Evolutionary conservation across 2,888 invertebrate genomes (phyloP).

Genomic region (Macropis europaea): DNA sequence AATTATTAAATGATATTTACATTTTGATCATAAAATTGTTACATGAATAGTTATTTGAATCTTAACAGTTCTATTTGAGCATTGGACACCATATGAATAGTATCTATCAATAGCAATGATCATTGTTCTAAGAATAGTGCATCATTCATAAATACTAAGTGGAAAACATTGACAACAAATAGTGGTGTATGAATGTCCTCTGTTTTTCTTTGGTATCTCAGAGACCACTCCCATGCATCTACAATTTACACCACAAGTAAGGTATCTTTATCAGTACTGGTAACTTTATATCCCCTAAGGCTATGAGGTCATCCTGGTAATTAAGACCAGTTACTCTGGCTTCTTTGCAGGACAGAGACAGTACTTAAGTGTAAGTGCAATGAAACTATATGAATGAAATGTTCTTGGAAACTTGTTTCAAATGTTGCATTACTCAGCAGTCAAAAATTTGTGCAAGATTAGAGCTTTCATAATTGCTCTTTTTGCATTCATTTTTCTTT

Average conservation of each 20-base stretch:
- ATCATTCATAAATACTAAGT: background rate
- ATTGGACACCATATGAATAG: too few species aligned
- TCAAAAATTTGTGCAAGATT: background rate
- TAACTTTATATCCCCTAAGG: constrained; percentile 74
- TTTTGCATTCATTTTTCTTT: too few species aligned
- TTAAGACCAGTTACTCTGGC: constrained; percentile 77
- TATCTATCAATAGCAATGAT: background rate
- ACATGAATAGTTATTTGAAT: background rate
- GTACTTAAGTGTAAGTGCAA: constrained; percentile 41
- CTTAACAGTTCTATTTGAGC: background rate
- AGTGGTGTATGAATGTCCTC: background rate
- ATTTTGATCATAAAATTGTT: background rate
- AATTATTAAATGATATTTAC: constrained; percentile 1
- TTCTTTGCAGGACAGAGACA: constrained; percentile 62
- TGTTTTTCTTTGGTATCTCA: constrained; percentile 11
- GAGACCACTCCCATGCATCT: constrained; percentile 59
- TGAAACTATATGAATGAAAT: constrained; percentile 49
- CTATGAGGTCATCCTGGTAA: constrained; percentile 79
- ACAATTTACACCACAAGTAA: constrained; percentile 52
- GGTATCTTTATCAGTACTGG: constrained; percentile 70
- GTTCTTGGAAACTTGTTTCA: constrained; percentile 14
- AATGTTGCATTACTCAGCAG: background rate
- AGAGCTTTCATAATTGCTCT: background rate
- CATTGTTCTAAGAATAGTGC: background rate
- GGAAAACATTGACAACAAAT: background rate